Evolutionary conservation across 92 coral and sea anemone species (phyloP).

Genomic region (Pocillopora grandis): DNA sequence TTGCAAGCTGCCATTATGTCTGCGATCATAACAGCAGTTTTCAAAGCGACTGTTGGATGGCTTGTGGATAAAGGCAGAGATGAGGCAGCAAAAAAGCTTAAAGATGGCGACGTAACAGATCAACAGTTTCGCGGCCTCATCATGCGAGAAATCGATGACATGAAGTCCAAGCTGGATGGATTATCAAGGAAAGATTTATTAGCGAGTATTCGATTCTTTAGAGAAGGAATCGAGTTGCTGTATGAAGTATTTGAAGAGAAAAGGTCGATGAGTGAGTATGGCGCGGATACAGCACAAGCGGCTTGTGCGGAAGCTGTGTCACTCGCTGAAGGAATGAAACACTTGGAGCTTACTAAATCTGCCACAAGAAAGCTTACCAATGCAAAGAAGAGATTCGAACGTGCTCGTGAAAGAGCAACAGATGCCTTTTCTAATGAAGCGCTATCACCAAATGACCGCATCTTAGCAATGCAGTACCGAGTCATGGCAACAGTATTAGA

Average conservation of each 20-base stretch:
- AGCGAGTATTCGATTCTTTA: neutral
- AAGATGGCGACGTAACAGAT: conserved; percentile 31
- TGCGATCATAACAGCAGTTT: no score
- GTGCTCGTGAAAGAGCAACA: conserved; percentile 10
- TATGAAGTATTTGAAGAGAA: conserved; percentile 7
- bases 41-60: neutral
- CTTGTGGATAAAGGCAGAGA: neutral
- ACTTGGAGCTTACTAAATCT: neutral
- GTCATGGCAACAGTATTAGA: no score
- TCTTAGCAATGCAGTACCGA: neutral
- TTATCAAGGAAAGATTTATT: neutral
- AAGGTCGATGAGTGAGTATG: neutral
- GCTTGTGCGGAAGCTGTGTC: no score
- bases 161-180: conserved; percentile 35
- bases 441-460: neutral
- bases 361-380: neutral
- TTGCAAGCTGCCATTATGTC: no score
- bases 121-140: conserved; percentile 20
- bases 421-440: neutral
- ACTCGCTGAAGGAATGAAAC: no score
- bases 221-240: neutral
- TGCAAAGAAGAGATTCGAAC: no score
- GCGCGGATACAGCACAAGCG: no score
- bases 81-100: conserved; percentile 8
- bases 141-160: conserved; percentile 31